Evolutionary conservation across 2,888 invertebrate species (phyloP).

Genomic region (Apamea epomidion): DNA sequence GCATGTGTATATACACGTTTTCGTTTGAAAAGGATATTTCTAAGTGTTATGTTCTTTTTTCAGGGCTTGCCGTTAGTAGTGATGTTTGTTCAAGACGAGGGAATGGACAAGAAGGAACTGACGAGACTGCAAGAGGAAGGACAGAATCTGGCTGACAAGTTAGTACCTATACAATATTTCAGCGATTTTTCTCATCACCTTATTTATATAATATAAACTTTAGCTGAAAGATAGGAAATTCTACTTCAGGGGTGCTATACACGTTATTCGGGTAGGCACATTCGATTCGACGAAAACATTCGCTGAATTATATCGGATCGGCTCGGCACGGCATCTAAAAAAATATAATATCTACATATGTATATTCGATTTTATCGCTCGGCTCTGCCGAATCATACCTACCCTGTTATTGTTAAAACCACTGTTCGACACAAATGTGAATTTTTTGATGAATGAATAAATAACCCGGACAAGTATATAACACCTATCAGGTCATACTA

Average conservation of each 20-base stretch:
- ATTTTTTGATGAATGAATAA: too few species aligned
- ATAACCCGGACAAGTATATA: neutral
- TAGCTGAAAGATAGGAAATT: neutral
- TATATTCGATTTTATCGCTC: neutral
- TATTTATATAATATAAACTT: neutral
- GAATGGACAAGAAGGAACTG: slow-evolving; percentile 96
- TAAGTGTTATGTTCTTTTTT: neutral
- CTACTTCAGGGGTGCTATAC: neutral
- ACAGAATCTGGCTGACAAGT: slow-evolving; percentile 97
- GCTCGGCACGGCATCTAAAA: neutral
- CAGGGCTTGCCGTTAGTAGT: slow-evolving; percentile 95
- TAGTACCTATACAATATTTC: slow-evolving; percentile 64
- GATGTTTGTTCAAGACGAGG: slow-evolving; percentile 96
- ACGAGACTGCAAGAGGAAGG: slow-evolving; percentile 96
- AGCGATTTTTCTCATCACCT: neutral
- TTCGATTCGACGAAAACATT: neutral
- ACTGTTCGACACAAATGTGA: too few species aligned
- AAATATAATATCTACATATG: neutral
- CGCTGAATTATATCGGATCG: too few species aligned
- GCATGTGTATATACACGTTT: neutral
- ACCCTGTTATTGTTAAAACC: too few species aligned
- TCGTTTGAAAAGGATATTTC: neutral
- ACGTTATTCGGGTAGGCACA: neutral
- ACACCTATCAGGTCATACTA: neutral
- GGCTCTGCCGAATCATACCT: neutral